Percentiles rank a stretch among this genome's conserved stretches.
Evolutionary conservation across 1,140 invertebrate species (phyloP).

Genomic region (Drosophila willistoni): DNA sequence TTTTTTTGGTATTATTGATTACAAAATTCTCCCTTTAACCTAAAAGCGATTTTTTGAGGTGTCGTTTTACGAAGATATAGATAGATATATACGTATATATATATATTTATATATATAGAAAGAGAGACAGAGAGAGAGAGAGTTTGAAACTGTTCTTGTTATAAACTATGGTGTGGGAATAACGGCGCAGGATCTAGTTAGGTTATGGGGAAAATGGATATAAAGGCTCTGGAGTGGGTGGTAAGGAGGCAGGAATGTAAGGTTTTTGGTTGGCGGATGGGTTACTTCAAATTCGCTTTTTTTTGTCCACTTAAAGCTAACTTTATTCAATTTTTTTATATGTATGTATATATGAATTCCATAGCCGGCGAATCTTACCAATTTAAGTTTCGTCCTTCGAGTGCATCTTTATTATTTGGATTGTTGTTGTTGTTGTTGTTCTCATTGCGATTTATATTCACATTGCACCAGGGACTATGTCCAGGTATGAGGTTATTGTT

Average conservation of each 20-base stretch:
- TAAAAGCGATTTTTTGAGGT: conserved; percentile 77
- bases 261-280: conserved; percentile 11
- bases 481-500: conserved; percentile 60
- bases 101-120: background rate
- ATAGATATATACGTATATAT: background rate
- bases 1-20: conserved; percentile 64
- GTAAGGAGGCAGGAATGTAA: conserved; percentile 2
- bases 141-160: conserved; percentile 19
- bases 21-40: conserved; percentile 81
- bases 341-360: conserved; percentile 40
- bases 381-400: conserved; percentile 69
- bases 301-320: conserved; percentile 77
- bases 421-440: conserved; percentile 59
- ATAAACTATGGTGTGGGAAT: conserved; percentile 14
- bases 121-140: conserved; percentile 27
- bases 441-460: conserved; percentile 60
- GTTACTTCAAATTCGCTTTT: conserved; percentile 79
- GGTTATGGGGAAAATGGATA: conserved; percentile 12
- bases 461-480: conserved; percentile 73
- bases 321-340: conserved; percentile 49
- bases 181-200: conserved; percentile 9
- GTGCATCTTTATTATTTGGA: conserved; percentile 67
- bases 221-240: background rate
- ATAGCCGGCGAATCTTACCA: conserved; percentile 68
- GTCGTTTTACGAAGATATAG: conserved; percentile 32